Evolutionary conservation across 1,140 invertebrate genomes (phyloP).

Genomic region (Anastatus disparis): DNA sequence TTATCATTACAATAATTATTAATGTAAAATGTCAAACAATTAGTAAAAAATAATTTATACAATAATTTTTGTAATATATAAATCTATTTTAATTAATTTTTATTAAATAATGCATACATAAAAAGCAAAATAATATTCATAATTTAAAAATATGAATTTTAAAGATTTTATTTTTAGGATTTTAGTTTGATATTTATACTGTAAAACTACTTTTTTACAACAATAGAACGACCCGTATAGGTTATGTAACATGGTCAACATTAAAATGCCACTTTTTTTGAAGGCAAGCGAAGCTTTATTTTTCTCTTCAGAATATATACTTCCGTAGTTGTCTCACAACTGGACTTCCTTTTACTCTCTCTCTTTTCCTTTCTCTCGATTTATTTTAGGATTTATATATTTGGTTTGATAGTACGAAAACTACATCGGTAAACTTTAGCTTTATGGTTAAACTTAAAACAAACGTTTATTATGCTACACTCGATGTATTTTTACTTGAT

Average conservation of each 20-base stretch:
- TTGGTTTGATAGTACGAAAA: not conserved
- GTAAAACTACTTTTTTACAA: too few species aligned
- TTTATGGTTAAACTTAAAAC: conserved; percentile 13
- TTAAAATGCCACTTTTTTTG: not conserved
- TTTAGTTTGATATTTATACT: too few species aligned
- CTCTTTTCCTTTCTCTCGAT: conserved; percentile 32
- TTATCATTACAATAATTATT: too few species aligned
- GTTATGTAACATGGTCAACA: not conserved
- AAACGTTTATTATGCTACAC: not conserved
- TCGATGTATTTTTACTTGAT: conserved; percentile 2
- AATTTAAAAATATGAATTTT: too few species aligned
- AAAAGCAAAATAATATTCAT: too few species aligned
- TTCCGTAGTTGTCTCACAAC: conserved; percentile 37
- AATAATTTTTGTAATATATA: too few species aligned
- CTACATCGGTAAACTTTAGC: not conserved
- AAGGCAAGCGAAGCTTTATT: conserved; percentile 40
- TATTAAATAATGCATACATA: too few species aligned
- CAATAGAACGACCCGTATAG: too few species aligned
- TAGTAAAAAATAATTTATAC: too few species aligned
- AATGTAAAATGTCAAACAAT: too few species aligned
- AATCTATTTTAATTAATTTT: too few species aligned
- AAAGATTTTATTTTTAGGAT: too few species aligned
- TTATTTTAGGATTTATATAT: conserved; percentile 40
- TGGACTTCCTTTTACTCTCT: conserved; percentile 26
- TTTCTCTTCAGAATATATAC: conserved; percentile 49